Percentiles rank a stretch among this genome's conserved stretches.
These are phyloP conservation scores for Tetraodon nigroviridis DNA, from an alignment of 2,113 vertebrate genomes.

Conservation along the genomic window DNA sequence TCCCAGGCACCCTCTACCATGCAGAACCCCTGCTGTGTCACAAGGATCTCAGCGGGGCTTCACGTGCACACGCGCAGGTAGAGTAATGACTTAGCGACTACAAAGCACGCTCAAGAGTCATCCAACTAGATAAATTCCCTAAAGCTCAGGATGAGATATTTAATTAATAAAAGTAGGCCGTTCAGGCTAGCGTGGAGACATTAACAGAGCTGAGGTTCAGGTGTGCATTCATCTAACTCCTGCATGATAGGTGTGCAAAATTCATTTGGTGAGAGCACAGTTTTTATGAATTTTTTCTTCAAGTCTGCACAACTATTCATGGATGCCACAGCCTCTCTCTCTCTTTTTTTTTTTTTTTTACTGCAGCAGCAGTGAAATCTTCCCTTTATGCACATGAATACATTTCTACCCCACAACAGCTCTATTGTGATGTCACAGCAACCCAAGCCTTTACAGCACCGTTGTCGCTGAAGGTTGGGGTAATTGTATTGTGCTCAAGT, in stretches of 20 bases:
- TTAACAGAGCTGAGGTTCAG: constrained; percentile 13
- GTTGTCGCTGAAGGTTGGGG: constrained; percentile 46
- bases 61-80: constrained; percentile 12
- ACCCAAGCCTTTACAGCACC: constrained; percentile 53
- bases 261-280: constrained; percentile 30
- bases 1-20: constrained; percentile 3
- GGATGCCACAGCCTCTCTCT: too few species aligned
- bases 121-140: constrained; percentile 13
- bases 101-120: constrained; percentile 18
- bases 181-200: constrained; percentile 9
- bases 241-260: background rate
- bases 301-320: background rate
- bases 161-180: constrained; percentile 15
- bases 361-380: constrained; percentile 1
- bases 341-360: constrained; percentile 6
- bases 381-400: constrained; percentile 16
- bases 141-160: constrained; percentile 19
- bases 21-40: constrained; percentile 29
- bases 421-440: constrained; percentile 27
- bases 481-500: constrained; percentile 61
- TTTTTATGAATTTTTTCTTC: constrained; percentile 30
- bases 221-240: constrained; percentile 31
- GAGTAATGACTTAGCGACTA: background rate
- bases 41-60: constrained; percentile 10
- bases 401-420: constrained; percentile 28